These are phyloP conservation scores for Cerceris rybyensis DNA, from an alignment of 2,888 invertebrate genomes.

Conservation along the genomic window DNA sequence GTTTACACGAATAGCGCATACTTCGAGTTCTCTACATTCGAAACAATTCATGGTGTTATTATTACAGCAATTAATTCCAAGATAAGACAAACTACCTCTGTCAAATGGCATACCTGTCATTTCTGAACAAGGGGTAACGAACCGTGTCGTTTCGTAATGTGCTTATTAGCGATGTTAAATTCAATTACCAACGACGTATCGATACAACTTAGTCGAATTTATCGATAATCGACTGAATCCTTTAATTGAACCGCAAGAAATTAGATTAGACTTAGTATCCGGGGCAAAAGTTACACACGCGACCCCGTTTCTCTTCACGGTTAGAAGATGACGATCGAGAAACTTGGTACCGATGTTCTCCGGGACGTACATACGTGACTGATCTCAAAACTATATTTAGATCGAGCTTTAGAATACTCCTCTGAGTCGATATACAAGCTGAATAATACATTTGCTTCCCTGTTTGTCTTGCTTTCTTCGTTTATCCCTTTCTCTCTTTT, in stretches of 20 bases:
- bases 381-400: conserved; percentile 29
- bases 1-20: background rate
- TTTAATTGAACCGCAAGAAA: conserved; percentile 22
- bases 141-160: too few relatives aligned
- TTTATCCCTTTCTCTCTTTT: too few relatives aligned
- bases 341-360: conserved; percentile 31
- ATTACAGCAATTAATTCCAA: too few relatives aligned
- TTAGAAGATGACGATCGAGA: conserved; percentile 19
- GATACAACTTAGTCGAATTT: too few relatives aligned
- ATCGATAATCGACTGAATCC: conserved; percentile 3
- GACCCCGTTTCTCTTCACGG: conserved; percentile 14
- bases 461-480: conserved; percentile 2
- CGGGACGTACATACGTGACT: background rate
- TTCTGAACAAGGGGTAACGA: too few relatives aligned
- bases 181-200: too few relatives aligned
- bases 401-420: conserved; percentile 5
- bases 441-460: conserved; percentile 35
- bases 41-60: too few relatives aligned
- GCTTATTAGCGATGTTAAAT: too few relatives aligned
- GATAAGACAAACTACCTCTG: too few relatives aligned
- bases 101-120: too few relatives aligned
- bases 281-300: conserved; percentile 26
- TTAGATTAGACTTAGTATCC: conserved; percentile 24
- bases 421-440: conserved; percentile 29
- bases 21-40: background rate